These are phyloP conservation scores for Habrosyne pyritoides DNA, from an alignment of 2,888 invertebrate genomes.

Conservation along the genomic window DNA sequence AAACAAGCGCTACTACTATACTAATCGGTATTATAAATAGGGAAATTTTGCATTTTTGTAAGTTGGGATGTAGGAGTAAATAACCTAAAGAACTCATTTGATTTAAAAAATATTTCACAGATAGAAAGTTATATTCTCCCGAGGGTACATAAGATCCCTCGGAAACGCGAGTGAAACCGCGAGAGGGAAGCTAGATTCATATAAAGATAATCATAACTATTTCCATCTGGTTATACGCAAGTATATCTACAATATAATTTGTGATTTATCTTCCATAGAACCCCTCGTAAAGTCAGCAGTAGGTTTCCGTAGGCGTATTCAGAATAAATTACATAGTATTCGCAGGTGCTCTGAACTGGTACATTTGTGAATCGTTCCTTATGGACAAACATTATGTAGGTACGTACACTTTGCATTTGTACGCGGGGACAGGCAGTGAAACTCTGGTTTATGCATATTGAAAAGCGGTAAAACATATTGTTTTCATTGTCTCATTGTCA, in stretches of 20 bases:
- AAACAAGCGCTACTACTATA: too few relatives aligned
- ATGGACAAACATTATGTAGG: constrained; percentile 26
- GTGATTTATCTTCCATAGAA: constrained; percentile 38
- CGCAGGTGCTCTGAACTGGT: constrained; percentile 32
- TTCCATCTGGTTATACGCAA: constrained; percentile 25
- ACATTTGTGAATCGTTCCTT: constrained; percentile 22
- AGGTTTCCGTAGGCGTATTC: constrained; percentile 40
- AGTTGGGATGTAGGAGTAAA: too few relatives aligned
- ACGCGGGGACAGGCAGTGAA: constrained; percentile 24
- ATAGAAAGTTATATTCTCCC: too few relatives aligned
- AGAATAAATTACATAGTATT: constrained; percentile 44
- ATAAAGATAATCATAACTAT: constrained; percentile 22
- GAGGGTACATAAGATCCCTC: too few relatives aligned
- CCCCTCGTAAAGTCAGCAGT: constrained; percentile 28
- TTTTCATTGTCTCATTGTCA: constrained; percentile 24
- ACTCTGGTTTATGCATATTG: constrained; percentile 39
- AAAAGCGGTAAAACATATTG: constrained; percentile 37
- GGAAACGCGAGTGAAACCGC: too few relatives aligned
- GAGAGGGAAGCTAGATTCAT: constrained; percentile 12
- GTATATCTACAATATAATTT: constrained; percentile 26
- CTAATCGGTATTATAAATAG: too few relatives aligned
- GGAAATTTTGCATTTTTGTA: too few relatives aligned
- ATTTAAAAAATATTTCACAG: too few relatives aligned
- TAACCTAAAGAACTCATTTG: too few relatives aligned
- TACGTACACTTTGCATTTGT: constrained; percentile 16